phyloP scores from a whole-genome alignment of 2,888 invertebrate species.

The Melanotus villosus region DNA sequence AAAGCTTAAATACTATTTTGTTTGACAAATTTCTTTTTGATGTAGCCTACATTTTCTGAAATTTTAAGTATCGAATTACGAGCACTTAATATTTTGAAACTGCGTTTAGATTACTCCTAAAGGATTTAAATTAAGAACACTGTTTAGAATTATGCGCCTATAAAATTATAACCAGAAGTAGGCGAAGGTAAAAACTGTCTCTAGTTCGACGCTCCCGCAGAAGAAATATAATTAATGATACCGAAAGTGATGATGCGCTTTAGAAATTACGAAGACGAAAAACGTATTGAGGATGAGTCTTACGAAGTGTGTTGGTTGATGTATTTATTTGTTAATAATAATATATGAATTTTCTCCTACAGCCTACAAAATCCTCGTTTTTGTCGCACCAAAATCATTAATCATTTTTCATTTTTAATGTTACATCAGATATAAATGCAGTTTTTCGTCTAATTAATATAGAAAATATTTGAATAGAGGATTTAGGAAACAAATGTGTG shows the following conservation, averaged over 20 bases:
- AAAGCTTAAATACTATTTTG: no score
- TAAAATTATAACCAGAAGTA: constrained; percentile 9
- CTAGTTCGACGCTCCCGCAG: constrained; percentile 8
- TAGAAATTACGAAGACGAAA: constrained; percentile 33
- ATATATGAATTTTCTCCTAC: constrained; percentile 17
- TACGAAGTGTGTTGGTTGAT: constrained; percentile 13
- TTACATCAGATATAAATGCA: neutral
- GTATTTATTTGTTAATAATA: constrained; percentile 24
- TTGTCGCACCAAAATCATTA: constrained; percentile 1
- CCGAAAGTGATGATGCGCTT: constrained; percentile 26
- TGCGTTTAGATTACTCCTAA: no score
- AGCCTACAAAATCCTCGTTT: constrained; percentile 6
- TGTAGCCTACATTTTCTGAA: no score
- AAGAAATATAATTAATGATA: constrained; percentile 36
- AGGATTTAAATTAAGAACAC: no score
- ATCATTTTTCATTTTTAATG: constrained; percentile 15
- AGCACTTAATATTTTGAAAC: no score
- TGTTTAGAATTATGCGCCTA: no score
- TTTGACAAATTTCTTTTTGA: no score
- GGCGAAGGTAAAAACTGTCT: constrained; percentile 27
- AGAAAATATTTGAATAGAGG: no score
- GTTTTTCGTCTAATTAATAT: constrained; percentile 8
- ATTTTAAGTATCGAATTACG: no score
- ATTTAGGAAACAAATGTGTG: no score
- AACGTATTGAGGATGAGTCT: constrained; percentile 23